Percentiles rank a stretch among this genome's conserved stretches.
phyloP scores from a whole-genome alignment of 2,113 vertebrate species.

The Nothocercus julius region DNA sequence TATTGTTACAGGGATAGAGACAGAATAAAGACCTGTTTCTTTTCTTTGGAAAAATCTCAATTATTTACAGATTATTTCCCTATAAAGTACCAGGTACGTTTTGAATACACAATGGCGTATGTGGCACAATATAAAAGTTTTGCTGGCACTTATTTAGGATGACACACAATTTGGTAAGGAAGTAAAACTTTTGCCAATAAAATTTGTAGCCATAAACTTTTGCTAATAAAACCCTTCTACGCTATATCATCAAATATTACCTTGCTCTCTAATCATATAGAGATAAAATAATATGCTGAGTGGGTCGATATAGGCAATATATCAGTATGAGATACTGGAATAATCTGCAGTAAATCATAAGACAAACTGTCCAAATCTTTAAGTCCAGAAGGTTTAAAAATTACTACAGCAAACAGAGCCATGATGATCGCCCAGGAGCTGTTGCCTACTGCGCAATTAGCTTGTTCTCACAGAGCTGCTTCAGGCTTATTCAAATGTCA shows the following conservation, averaged over 20 bases:
- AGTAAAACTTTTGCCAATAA: not conserved
- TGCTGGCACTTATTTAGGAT: not conserved
- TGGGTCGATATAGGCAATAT: not conserved
- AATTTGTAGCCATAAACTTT: not conserved
- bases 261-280: not conserved
- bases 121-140: not conserved
- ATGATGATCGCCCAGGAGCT: not conserved
- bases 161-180: not conserved
- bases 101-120: not conserved
- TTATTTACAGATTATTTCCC: not conserved
- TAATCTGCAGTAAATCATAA: not conserved
- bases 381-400: constrained; percentile 13
- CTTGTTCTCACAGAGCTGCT: not conserved
- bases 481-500: not conserved
- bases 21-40: not conserved
- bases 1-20: not conserved
- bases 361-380: not conserved
- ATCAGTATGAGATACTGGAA: not conserved
- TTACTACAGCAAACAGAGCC: not conserved
- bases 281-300: not conserved
- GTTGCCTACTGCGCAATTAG: not conserved
- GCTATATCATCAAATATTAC: not conserved
- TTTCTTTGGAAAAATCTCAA: not conserved
- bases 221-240: constrained; percentile 12
- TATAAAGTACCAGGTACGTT: not conserved